Base-by-base conservation (phyloP, 2,797 vertebrate species). In the Sebastes nivosus region DNA sequence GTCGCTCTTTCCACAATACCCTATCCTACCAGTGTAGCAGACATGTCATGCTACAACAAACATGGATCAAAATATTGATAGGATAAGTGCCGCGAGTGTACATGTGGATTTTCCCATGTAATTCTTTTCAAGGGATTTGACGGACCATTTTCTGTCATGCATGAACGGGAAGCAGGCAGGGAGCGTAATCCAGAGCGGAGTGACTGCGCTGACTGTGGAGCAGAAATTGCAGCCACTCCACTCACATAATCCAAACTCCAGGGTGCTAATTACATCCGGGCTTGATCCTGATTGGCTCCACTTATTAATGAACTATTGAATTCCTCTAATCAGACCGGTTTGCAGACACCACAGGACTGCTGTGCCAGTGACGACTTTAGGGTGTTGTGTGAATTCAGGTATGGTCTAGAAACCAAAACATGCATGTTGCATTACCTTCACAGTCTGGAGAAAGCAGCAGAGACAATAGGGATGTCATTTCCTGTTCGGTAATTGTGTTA, bases 271-370 rank as follows among this genome's bases (percentile, higher is more conserved):
- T 63, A 66, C 42, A 55, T 61, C 32, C 52, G 34, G 16, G 16
- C 38, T 69, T 54, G 32, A 74, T 72, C 22, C 63, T 60, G 72
- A 66, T 73, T 75, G 70, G 32, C 71, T 77, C 55, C 64, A n/a
- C 32, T 83, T 58, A 52, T 79, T 74, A 59, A 74, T 72, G 11
- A 70, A 57, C 55, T 58, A 79, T 42, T 79, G 70, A 63, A 38
- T 65, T 67, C 59, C 27, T 78, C 68, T 74, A 67, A 80, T 72
- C 63, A 83, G 66, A 64, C n/a, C 18, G 36, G 30, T 57, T 67
- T 50, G 54, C 20, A 14, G 34, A 74, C 34, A 59, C 67, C 38
- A 57, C 20, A 27, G 13, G 55, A 25, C n/a, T 29, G 18, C 54
- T 81, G 8, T 12, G 30, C 59, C 3, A 27, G 24, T 7, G 61